phyloP scores from a whole-genome alignment of 2,113 vertebrate genomes.

The Oophaga pumilio region DNA sequence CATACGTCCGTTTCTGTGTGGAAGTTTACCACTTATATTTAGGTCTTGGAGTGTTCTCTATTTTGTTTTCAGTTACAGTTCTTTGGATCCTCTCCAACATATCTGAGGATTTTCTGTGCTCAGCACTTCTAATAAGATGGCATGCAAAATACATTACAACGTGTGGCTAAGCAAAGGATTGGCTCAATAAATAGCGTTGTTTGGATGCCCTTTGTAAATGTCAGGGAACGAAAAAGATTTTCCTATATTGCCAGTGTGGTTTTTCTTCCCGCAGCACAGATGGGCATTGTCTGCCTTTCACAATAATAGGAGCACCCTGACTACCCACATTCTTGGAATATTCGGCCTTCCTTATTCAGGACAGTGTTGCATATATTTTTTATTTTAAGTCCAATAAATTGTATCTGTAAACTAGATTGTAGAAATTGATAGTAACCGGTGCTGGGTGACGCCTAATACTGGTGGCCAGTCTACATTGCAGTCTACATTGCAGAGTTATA shows the following conservation, averaged over 20 bases:
- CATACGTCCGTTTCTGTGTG: not conserved
- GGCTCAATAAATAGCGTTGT: constrained; percentile 39
- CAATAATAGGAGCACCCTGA: constrained; percentile 16
- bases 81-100: not conserved
- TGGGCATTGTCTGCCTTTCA: constrained; percentile 34
- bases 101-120: not conserved
- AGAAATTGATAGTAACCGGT: too few species aligned
- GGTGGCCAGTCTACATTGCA: too few species aligned
- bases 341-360: not conserved
- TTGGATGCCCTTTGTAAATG: constrained; percentile 52
- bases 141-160: not conserved
- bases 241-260: not conserved
- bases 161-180: constrained; percentile 6
- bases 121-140: not conserved
- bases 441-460: too few species aligned
- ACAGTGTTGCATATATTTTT: not conserved
- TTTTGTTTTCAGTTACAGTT: not conserved
- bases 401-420: too few species aligned
- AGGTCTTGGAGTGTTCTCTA: not conserved
- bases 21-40: not conserved
- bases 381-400: too few species aligned
- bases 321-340: constrained; percentile 24
- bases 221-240: constrained; percentile 20
- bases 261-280: constrained; percentile 14
- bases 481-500: not conserved